phyloP scores from a whole-genome alignment of 2,113 vertebrate species.

The Bubo bubo region DNA sequence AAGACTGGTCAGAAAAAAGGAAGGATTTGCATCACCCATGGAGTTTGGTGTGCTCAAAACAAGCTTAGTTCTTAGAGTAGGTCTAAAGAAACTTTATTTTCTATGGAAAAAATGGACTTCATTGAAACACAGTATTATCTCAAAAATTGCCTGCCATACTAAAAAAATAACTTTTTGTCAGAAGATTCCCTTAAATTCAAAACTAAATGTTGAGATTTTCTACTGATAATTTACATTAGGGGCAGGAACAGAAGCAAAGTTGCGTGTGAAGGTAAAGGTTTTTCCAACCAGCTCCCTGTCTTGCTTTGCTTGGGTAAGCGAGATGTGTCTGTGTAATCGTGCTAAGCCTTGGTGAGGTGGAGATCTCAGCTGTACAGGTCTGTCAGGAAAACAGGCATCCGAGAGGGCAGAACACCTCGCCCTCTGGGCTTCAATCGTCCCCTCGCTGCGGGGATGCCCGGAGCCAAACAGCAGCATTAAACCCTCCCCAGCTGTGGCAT shows the following conservation, averaged over 20 bases:
- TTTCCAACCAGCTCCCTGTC: not conserved
- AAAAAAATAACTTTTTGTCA: not conserved
- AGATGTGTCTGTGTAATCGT: not conserved
- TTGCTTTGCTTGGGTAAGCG: not conserved
- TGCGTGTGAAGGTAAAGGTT: not conserved
- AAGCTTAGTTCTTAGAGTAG: not conserved
- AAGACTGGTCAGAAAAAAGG: not conserved
- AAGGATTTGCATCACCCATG: not conserved
- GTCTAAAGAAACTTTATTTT: not conserved
- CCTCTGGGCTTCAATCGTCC: not conserved
- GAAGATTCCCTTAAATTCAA: not conserved
- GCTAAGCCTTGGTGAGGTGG: not conserved
- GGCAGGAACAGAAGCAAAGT: not conserved
- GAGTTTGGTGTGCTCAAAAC: not conserved
- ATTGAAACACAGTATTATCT: not conserved
- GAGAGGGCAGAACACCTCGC: not conserved
- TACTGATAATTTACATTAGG: not conserved
- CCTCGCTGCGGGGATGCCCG: accelerated
- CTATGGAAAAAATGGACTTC: not conserved
- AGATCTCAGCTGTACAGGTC: not conserved
- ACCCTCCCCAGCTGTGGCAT: not conserved
- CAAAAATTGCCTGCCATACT: not conserved
- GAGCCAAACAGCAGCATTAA: not conserved
- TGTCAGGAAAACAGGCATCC: not conserved
- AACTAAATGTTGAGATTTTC: not conserved